Evolutionary conservation across 2,797 vertebrate species (phyloP), one percentile per base, ranked within the genome.

Genomic region (Echeneis naucrates): DNA sequence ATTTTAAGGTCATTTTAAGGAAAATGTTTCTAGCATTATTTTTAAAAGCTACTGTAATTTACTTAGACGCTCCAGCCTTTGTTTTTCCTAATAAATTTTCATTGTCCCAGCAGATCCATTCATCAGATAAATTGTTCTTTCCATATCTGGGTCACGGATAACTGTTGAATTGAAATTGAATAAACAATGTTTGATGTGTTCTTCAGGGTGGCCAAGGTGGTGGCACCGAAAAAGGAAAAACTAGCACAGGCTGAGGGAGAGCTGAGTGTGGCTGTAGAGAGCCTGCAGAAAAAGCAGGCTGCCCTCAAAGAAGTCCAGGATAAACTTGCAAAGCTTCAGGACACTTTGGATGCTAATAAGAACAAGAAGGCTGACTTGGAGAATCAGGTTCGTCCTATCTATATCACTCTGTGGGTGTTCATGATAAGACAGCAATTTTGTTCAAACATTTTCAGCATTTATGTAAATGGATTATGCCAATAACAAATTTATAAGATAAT

Each of bases 211-310:
- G 93, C 95, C 71, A 97, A 97, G 90, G 94, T 96, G 17, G 95
- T 98, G 50, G 95, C 96, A 67, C 96, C 96, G 2, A 97, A 98
- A 90, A 97, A 96, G 88, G 85, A 95, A 48, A 98, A 97, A 75
- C 87, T 97, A 70, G 92, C 90, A 32, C 57, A 92, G 56, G 96
- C 96, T 2, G 94, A 97, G 86, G 94, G 84, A 32, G 87, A 97
- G 84, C 87, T 96, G 58, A 92, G 82, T n/a, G 82, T 96, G 65
- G 96, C 96, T 47, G 95, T 94, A 93, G 92, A 94, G 2, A 83
- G 95, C 58, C 92, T 96, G n/a, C 86, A 81, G 47, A 96, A 95
- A 85, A 98, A 97, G 80, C 93, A 97, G 83, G 94, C 93, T 11
- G 94, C 93, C 38, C 92, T 97, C 33, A 93, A 88, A 40, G 95